Evolutionary conservation across 2,888 invertebrate species (phyloP), one percentile per base, ranked within the genome.

Genomic region (Brenthis daphne): DNA sequence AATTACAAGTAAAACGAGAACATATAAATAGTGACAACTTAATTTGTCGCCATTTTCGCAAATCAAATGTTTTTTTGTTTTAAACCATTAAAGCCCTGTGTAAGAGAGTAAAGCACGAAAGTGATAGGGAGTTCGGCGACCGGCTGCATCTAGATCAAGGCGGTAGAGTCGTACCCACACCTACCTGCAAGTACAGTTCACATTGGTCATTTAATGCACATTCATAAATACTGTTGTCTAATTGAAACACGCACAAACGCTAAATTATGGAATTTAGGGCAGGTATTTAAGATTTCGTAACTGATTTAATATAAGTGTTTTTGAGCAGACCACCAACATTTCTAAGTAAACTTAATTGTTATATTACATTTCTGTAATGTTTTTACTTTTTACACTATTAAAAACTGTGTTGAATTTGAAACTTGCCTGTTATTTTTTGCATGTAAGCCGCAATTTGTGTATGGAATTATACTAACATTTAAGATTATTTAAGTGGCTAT

Each of bases 101-200:
- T 75, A 70, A 61, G 54, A 67, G n/a, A 55, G 47, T 61, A 57
- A 57, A 69, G 68, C 67, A 64, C 65, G 50, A 69, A 71, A 75
- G 70, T 66, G 64, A 73, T 69, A 51, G 72, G 54, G 54, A 60
- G 65, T 69, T 56, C 65, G 60, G 50, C 53, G 73, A 68, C 75
- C 74, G 64, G 57, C 66, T 33, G 60, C 58, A 77, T 74, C 70
- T 76, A 69, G 77, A 75, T 74, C 77, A 77, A 77, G 77, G 77
- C 67, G 66, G 71, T 60, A 24, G 14, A 60, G 50, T n/a, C 29
- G 8, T 43, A 43, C 60, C 48, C 47, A 58, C 14, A 47, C 48
- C 6, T 58, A 69, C 64, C 64, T 71, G 57, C 67, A 50, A 69
- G 48, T 71, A 67, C 56, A 70, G 63, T 54, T 66, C 53, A 51